Base-by-base conservation (phyloP, 2,113 vertebrate genomes). In the Empidonax alnorum region DNA sequence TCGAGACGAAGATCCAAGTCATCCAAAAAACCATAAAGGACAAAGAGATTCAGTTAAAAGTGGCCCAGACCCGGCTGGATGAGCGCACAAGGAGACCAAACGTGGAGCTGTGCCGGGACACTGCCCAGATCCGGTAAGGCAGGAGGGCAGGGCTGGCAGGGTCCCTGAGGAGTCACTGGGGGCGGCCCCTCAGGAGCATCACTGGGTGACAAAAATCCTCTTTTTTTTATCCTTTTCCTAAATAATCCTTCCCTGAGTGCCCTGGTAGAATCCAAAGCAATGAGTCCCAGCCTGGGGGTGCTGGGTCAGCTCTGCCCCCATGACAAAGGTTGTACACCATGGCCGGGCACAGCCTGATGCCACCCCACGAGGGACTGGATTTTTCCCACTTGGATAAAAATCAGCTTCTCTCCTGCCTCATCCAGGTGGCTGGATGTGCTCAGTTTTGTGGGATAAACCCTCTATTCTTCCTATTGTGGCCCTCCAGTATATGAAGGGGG, bases 1-100 rank as follows among this genome's bases (percentile, higher is more conserved):
- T 98, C 0, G 98, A 99, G 97, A 98, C 98, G 93, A 98, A 98
- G 59, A 99, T 99, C 14, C 98, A 99, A 74, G 97, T 98, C 33
- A 96, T 99, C 87, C 98, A 94, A 80, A 99, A 98, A 90, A 98
- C 99, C 75, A 98, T 99, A 66, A 96, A 94, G 87, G 99, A 99
- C 69, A 99, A 99, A 84, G 98, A 97, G 28, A 93, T 94, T 63
- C 98, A 98, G 0, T 87, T 99, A 50, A 99, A 99, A 95, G 99
- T 99, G 84, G 99, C 99, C 17, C 99, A 99, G 87, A 99, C 99
- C 4, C 97, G 99, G 9, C 97, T 99, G 96, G 99, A 99, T 0
- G 99, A 99, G 87, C 98, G 99, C 39, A 98, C 98, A 0, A 95
- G 98, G 81, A 98, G 99, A 85, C 99, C 99, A 12, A 98, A 99